Evolutionary conservation across 2,113 vertebrate species (phyloP), one percentile per base, ranked within the genome.

Genomic region (Grammomys dolichurus): DNA sequence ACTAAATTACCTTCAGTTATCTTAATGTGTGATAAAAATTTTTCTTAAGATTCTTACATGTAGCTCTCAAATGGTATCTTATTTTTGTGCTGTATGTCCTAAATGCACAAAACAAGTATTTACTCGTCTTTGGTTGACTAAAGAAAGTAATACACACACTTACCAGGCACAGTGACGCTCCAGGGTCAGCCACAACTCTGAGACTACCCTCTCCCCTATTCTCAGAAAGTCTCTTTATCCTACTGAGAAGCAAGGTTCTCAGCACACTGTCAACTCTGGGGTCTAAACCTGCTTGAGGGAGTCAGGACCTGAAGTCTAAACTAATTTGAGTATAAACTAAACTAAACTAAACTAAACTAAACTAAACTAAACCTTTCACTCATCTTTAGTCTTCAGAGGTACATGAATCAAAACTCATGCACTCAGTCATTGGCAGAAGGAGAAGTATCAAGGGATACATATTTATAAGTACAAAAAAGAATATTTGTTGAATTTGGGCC

Each of bases 311-410:
- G 22, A 82, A 81, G 86, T 86, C 3, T 87, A 54, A 91, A 69
- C 78, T 3, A 78, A 80, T 94, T 70, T 93, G n/a, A 54, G 56
- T 8, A 90, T 85, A 67, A 75, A 86, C 69, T 40, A 82, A 89
- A 65, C 70, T 85, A 67, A 75, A 86, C 69, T 40, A 82, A 89
- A 65, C 70, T 69, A 85, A 78, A 65, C 51, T 85, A 67, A 75
- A 86, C 69, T 40, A 82, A 89, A 65, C 70, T 69, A 85, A 78
- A 65, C 51, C 87, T 78, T 36, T 51, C 46, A 48, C 51, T 77
- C 26, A 36, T 33, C 16, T 48, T 84, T 46, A 75, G 48, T 65
- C n/a, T 81, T 81, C 9, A 72, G n/a, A 78, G 5, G 86, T 20
- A 58, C 43, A 70, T 80, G 26, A 75, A 94, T 14, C 14, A 43